Evolutionary conservation across 1,140 invertebrate genomes (phyloP).

Genomic region (Drosophila navojoa): DNA sequence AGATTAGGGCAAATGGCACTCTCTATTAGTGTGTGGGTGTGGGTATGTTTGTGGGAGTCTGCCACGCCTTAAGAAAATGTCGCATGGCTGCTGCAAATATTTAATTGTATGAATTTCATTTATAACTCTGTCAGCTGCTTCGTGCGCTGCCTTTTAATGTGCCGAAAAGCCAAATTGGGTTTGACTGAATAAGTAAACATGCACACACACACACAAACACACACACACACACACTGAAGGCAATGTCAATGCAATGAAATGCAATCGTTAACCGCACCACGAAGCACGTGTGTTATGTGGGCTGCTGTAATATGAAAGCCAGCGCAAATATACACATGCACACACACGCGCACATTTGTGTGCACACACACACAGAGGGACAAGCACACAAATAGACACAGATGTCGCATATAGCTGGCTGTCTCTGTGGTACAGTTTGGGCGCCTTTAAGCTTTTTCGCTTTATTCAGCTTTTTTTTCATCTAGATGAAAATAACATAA

Average conservation of each 20-base stretch:
- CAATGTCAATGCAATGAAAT: constrained; percentile 55
- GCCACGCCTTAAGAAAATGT: constrained; percentile 10
- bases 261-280: constrained; percentile 69
- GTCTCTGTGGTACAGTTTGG: no score
- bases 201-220: constrained; percentile 20
- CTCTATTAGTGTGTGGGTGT: neutral
- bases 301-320: constrained; percentile 53
- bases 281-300: constrained; percentile 51
- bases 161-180: constrained; percentile 74
- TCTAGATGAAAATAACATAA: no score
- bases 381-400: no score
- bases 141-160: constrained; percentile 41
- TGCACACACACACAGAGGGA: no score
- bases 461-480: no score
- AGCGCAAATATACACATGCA: constrained; percentile 43
- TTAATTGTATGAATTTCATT: constrained; percentile 60
- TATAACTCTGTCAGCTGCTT: constrained; percentile 32
- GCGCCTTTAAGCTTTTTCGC: no score
- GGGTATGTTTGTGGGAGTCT: neutral
- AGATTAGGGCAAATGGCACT: constrained; percentile 76
- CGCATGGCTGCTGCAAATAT: constrained; percentile 47
- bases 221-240: constrained; percentile 11
- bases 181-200: constrained; percentile 57
- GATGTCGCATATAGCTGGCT: no score
- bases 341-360: neutral